Conservation (phyloP, 2,113 vertebrate genomes). For the Acinonyx jubatus region DNA sequence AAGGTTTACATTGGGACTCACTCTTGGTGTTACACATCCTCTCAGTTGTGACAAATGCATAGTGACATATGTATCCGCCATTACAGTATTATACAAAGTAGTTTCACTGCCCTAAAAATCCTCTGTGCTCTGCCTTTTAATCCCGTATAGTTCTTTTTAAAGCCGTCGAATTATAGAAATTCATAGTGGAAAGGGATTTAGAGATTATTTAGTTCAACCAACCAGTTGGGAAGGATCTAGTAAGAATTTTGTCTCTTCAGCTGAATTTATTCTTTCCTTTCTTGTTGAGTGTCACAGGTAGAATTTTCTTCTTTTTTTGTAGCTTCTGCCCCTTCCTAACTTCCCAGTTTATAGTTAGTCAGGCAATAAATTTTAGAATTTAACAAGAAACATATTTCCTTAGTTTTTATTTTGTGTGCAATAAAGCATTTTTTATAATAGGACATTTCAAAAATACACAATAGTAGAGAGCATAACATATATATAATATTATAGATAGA, state of each 20-base stretch:
- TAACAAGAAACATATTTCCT: background rate
- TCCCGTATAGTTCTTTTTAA: background rate
- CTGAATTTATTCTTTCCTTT: background rate
- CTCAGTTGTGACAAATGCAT: background rate
- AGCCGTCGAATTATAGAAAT: background rate
- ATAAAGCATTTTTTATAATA: background rate
- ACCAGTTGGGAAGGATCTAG: background rate
- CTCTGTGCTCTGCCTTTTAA: background rate
- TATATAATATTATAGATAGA: background rate
- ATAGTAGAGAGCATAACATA: background rate
- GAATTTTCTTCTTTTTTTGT: background rate
- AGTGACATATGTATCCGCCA: background rate
- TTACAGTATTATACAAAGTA: background rate
- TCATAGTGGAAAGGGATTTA: background rate
- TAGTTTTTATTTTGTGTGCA: background rate
- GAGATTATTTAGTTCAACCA: background rate
- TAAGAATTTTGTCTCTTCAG: background rate
- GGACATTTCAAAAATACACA: background rate
- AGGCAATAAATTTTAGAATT: background rate
- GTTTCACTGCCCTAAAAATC: background rate
- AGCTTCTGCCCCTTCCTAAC: background rate
- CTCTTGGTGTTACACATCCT: background rate
- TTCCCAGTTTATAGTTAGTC: background rate
- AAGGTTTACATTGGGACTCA: background rate
- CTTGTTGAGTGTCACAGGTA: background rate